Conservation (phyloP, 2,797 vertebrate species). For the Salmo trutta region DNA sequence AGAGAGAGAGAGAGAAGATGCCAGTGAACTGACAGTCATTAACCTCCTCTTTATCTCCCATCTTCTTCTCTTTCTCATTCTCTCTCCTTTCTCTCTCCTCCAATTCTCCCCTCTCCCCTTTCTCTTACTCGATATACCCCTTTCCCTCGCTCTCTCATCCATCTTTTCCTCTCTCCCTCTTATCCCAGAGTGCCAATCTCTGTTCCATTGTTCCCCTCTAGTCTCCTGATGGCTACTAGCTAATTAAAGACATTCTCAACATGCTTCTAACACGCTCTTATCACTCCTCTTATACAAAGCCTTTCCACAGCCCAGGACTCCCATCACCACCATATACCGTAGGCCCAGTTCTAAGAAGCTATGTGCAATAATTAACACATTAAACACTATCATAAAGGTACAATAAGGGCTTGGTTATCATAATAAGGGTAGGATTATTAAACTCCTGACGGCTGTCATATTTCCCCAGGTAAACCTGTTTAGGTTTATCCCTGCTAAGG, state of each 20-base stretch:
- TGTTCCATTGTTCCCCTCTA: slow-evolving; percentile 69
- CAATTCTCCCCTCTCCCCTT: not conserved
- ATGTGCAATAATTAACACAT: not conserved
- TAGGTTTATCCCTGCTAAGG: not conserved
- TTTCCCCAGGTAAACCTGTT: not conserved
- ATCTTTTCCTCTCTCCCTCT: slow-evolving; percentile 38
- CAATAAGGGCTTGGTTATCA: not conserved
- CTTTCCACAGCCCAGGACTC: not conserved
- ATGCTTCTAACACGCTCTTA: slow-evolving; percentile 57
- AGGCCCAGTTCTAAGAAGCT: not conserved
- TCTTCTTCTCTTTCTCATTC: slow-evolving; percentile 9
- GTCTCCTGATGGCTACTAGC: slow-evolving; percentile 59
- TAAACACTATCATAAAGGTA: not conserved
- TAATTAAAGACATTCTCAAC: slow-evolving; percentile 69
- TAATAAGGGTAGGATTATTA: not conserved
- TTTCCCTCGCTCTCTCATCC: not conserved
- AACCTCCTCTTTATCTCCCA: not conserved
- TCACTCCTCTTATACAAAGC: slow-evolving; percentile 29
- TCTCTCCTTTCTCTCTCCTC: slow-evolving; percentile 50
- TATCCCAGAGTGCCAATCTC: slow-evolving; percentile 71
- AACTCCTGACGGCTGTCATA: not conserved
- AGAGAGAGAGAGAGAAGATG: slow-evolving; percentile 3
- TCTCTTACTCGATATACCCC: slow-evolving; percentile 8
- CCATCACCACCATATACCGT: not conserved
- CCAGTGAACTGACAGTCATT: slow-evolving; percentile 9